A percentile compares a stretch with the other conserved stretches of the same genome.
These are phyloP conservation scores for Centroberyx gerrardi DNA, from an alignment of 2,797 vertebrate species.

Conservation along the genomic window DNA sequence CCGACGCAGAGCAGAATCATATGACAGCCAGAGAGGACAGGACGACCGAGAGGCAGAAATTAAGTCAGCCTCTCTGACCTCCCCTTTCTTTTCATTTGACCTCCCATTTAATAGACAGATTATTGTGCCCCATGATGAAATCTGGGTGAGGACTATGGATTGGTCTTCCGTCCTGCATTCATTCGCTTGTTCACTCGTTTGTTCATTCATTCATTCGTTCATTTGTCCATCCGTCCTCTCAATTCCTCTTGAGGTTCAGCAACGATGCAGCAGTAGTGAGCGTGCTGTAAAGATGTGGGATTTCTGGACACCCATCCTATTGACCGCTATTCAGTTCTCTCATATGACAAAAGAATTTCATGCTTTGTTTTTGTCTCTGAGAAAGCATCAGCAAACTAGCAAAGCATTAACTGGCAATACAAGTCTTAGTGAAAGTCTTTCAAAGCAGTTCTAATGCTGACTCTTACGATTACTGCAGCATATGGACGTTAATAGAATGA, in stretches of 20 bases:
- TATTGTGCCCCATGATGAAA: not conserved
- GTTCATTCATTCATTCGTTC: not conserved
- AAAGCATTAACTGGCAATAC: no score
- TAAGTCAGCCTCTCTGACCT: no score
- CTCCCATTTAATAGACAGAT: slow-evolving; percentile 5
- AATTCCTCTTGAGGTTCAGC: no score
- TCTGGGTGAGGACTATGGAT: not conserved
- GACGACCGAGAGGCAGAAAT: slow-evolving; percentile 46
- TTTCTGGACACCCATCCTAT: no score
- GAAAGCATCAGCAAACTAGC: no score
- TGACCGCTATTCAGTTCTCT: no score
- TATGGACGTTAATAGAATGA: no score
- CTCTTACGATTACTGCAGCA: not conserved
- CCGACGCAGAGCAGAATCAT: slow-evolving; percentile 66
- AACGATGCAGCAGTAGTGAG: no score
- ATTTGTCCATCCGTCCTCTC: no score
- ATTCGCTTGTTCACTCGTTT: not conserved
- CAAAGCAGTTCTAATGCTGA: not conserved
- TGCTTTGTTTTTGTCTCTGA: no score
- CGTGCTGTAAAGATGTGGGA: no score
- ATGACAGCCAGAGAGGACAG: slow-evolving; percentile 57
- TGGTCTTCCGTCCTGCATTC: not conserved
- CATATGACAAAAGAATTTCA: no score
- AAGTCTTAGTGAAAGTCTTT: not conserved
- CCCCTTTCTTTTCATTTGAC: slow-evolving; percentile 11